These are phyloP conservation scores for Ernsta delagoae DNA, from an alignment of 2,888 invertebrate genomes.

Conservation along the genomic window DNA sequence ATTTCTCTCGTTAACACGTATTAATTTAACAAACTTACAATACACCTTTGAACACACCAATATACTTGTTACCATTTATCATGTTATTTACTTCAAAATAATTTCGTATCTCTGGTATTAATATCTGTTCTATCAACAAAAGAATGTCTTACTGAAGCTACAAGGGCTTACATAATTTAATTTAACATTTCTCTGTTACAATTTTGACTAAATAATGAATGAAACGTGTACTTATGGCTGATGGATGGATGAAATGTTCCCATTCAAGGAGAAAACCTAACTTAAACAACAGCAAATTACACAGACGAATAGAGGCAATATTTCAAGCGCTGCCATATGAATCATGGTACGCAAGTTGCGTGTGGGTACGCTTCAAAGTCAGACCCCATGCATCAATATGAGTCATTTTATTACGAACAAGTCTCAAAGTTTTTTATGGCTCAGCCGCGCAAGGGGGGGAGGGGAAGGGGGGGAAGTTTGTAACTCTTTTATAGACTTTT, in stretches of 20 bases:
- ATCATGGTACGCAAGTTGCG: slow-evolving; percentile 24
- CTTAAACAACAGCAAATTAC: background rate
- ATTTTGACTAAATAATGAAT: no score
- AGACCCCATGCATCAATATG: slow-evolving; percentile 23
- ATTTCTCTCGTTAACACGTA: no score
- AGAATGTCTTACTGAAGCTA: no score
- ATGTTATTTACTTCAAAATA: no score
- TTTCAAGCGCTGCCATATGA: slow-evolving; percentile 6
- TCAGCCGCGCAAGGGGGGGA: slow-evolving; percentile 12
- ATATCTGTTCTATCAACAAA: no score
- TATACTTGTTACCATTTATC: no score
- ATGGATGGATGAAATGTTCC: background rate
- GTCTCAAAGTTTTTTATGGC: slow-evolving; percentile 29
- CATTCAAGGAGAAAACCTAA: background rate
- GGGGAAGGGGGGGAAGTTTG: slow-evolving; percentile 15
- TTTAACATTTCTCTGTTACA: no score
- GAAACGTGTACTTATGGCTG: background rate
- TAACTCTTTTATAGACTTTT: slow-evolving; percentile 6
- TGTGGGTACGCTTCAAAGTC: slow-evolving; percentile 11
- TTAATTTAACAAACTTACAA: no score
- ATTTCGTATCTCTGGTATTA: no score
- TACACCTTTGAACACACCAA: no score
- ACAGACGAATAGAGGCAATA: slow-evolving; percentile 6
- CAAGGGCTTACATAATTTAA: no score
- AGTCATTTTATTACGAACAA: slow-evolving; percentile 31